Conservation (phyloP, 2,113 vertebrate species). For the Stegostoma tigrinum region DNA sequence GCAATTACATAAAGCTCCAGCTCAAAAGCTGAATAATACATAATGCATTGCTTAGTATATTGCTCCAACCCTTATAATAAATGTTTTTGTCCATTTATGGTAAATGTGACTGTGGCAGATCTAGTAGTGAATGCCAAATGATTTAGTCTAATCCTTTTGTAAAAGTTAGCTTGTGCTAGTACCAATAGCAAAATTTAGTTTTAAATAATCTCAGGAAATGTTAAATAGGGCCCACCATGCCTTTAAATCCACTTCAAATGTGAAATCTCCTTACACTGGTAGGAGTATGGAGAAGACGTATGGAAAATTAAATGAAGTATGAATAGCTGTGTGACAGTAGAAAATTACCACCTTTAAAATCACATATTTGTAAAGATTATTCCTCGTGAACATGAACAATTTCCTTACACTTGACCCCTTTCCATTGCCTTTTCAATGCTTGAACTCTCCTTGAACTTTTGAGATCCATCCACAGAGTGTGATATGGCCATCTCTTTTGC, state of each 20-base stretch:
- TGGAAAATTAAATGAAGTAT: constrained; percentile 82
- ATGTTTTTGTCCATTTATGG: not conserved
- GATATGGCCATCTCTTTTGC: constrained; percentile 80
- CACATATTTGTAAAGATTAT: constrained; percentile 93
- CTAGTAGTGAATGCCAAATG: not conserved
- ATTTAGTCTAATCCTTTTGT: not conserved
- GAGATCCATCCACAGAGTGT: constrained; percentile 64
- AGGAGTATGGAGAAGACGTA: constrained; percentile 64
- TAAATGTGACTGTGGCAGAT: not conserved
- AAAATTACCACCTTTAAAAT: constrained; percentile 89
- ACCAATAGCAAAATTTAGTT: constrained; percentile 15
- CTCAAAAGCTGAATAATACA: not conserved
- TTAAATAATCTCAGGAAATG: constrained; percentile 9
- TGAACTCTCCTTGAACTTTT: constrained; percentile 99
- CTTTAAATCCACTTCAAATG: constrained; percentile 59
- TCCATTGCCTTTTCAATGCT: constrained; percentile 77
- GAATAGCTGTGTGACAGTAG: constrained; percentile 82
- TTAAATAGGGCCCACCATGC: not conserved
- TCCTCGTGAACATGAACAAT: constrained; percentile 70
- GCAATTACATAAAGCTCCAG: not conserved
- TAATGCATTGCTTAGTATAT: not conserved
- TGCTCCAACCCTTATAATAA: not conserved
- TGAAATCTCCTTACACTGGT: constrained; percentile 62
- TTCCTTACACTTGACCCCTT: constrained; percentile 75
- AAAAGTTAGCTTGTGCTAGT: not conserved